Conservation (phyloP, 2,888 invertebrate genomes). For the Lathronympha strigana region DNA sequence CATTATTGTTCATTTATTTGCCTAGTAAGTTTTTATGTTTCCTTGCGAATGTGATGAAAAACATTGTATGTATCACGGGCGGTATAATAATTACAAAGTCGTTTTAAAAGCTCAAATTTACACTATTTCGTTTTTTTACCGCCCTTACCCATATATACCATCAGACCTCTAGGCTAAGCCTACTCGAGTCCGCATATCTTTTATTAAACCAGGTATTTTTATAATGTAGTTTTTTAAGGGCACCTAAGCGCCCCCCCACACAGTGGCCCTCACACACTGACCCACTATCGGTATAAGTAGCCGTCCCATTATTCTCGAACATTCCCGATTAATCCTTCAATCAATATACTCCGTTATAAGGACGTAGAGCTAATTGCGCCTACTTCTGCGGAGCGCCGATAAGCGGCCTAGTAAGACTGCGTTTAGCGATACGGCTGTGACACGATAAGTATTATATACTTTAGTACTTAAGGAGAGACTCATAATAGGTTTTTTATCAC, state of each 20-base stretch:
- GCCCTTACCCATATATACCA: too few relatives aligned
- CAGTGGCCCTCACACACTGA: neutral
- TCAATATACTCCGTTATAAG: slow-evolving; percentile 35
- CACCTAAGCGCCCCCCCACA: neutral
- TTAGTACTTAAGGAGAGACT: neutral
- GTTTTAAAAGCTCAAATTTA: too few relatives aligned
- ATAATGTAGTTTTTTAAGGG: neutral
- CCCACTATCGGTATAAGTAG: neutral
- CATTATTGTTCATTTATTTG: too few relatives aligned
- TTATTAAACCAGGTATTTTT: too few relatives aligned
- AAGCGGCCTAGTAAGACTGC: slow-evolving; percentile 11
- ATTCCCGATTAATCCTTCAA: slow-evolving; percentile 37
- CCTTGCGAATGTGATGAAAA: too few relatives aligned
- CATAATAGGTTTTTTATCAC: too few relatives aligned
- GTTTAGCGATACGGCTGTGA: neutral
- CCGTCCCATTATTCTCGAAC: slow-evolving; percentile 27
- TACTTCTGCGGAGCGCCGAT: slow-evolving; percentile 31
- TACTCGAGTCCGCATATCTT: too few relatives aligned
- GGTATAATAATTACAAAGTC: too few relatives aligned
- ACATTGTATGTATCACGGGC: too few relatives aligned
- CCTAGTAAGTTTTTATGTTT: too few relatives aligned
- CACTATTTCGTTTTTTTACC: too few relatives aligned
- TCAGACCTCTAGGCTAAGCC: too few relatives aligned
- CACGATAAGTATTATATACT: neutral
- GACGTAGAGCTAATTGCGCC: slow-evolving; percentile 29